These are phyloP conservation scores for Pristionchus arcanus DNA, from an alignment of 2,888 invertebrate genomes.

Conservation along the genomic window DNA sequence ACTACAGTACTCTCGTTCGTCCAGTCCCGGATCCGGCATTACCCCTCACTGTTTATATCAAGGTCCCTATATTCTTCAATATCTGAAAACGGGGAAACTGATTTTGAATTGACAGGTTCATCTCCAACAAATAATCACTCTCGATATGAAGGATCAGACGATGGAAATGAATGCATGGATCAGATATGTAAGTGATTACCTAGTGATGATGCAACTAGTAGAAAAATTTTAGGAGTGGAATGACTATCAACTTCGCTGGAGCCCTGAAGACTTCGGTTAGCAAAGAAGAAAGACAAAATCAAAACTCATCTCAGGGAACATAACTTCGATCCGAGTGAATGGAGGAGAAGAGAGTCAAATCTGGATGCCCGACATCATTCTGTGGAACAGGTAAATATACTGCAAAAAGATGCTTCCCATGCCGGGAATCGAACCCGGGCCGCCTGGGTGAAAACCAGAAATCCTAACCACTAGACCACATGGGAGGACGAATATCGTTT, in stretches of 20 bases:
- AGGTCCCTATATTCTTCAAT: neutral
- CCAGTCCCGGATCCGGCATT: conserved; percentile 49
- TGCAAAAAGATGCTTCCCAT: conserved; percentile 63
- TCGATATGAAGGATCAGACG: conserved; percentile 52
- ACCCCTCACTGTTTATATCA: conserved; percentile 51
- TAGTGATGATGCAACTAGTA: neutral
- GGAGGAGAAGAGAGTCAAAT: conserved; percentile 55
- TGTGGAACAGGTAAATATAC: conserved; percentile 51
- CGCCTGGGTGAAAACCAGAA: conserved; percentile 77
- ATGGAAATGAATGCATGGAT: conserved; percentile 55
- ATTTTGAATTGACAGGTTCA: neutral
- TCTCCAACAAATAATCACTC: conserved; percentile 51
- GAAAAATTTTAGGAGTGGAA: conserved; percentile 45
- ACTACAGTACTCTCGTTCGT: conserved; percentile 53
- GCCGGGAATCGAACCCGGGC: conserved; percentile 78
- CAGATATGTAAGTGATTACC: conserved; percentile 35
- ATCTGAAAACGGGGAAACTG: too few species aligned
- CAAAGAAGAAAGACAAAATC: neutral
- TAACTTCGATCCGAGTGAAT: conserved; percentile 41
- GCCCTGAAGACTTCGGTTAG: conserved; percentile 29
- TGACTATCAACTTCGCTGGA: conserved; percentile 52
- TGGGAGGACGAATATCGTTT: conserved; percentile 59
- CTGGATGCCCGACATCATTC: conserved; percentile 50
- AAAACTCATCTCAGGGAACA: conserved; percentile 39
- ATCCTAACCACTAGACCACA: conserved; percentile 78